Conservation (phyloP, 2,888 invertebrate species). For the Acleris sparsana region DNA sequence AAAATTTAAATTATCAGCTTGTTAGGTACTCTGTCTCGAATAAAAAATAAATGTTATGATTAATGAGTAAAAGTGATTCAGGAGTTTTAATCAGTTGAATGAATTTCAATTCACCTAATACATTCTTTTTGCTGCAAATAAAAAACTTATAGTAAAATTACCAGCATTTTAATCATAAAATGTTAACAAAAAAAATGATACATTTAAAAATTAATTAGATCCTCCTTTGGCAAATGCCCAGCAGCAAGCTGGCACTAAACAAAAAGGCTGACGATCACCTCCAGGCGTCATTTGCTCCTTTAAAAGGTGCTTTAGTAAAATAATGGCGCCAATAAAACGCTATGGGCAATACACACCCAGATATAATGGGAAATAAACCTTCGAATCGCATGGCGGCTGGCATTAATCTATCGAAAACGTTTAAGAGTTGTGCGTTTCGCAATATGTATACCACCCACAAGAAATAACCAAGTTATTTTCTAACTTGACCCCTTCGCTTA, state of each 20-base stretch:
- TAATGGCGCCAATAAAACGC: slow-evolving; percentile 25
- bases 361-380: slow-evolving; percentile 29
- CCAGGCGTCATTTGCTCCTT: slow-evolving; percentile 17
- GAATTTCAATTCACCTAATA: no score
- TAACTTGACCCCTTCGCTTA: not conserved
- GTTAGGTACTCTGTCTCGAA: no score
- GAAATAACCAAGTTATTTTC: not conserved
- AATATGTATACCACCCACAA: no score
- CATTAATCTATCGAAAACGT: slow-evolving; percentile 4
- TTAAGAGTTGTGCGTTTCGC: no score
- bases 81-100: no score
- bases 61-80: no score
- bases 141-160: no score
- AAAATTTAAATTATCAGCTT: no score
- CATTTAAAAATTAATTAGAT: not conserved
- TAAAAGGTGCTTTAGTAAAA: slow-evolving; percentile 14
- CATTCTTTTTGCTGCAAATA: no score
- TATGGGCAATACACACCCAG: slow-evolving; percentile 30
- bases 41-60: no score
- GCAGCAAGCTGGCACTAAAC: not conserved
- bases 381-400: slow-evolving; percentile 7
- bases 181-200: not conserved
- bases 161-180: no score
- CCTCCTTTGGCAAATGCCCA: not conserved
- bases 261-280: slow-evolving; percentile 3